Evolutionary conservation across 2,888 invertebrate species (phyloP).

Genomic region (Prostheceraeus crozeri): DNA sequence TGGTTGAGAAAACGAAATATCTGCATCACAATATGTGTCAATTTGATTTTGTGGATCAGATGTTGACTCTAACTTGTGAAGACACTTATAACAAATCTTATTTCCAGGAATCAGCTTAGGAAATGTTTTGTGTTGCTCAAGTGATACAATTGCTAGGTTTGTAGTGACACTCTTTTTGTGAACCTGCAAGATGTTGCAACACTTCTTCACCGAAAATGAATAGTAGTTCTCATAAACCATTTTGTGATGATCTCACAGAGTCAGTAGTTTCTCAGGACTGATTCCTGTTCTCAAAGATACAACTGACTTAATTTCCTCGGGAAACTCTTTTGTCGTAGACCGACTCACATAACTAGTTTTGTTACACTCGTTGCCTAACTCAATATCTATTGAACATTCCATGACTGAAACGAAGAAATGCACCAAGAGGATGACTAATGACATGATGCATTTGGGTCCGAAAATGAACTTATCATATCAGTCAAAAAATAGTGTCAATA

Average conservation of each 20-base stretch:
- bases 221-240: not conserved
- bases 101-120: conserved; percentile 3
- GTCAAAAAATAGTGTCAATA: too few relatives aligned
- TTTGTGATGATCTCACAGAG: conserved; percentile 20
- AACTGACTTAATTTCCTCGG: not conserved
- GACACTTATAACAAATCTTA: conserved; percentile 21
- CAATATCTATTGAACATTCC: conserved; percentile 20
- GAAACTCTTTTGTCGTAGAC: not conserved
- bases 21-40: conserved; percentile 5
- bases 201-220: conserved; percentile 1
- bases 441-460: too few relatives aligned
- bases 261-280: conserved; percentile 4
- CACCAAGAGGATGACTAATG: too few relatives aligned
- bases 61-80: not conserved
- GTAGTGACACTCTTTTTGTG: conserved; percentile 18
- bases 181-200: conserved; percentile 4
- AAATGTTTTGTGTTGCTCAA: not conserved
- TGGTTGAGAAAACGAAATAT: not conserved
- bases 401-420: too few relatives aligned
- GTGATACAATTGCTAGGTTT: conserved; percentile 1
- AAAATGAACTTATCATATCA: too few relatives aligned
- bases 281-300: conserved; percentile 19
- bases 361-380: conserved; percentile 2
- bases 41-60: too few relatives aligned
- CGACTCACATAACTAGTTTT: not conserved